Conservation (phyloP, 30 jellyfish, hydroid and myxozoan genomes). For the Chrysaora quinquecirrha region DNA sequence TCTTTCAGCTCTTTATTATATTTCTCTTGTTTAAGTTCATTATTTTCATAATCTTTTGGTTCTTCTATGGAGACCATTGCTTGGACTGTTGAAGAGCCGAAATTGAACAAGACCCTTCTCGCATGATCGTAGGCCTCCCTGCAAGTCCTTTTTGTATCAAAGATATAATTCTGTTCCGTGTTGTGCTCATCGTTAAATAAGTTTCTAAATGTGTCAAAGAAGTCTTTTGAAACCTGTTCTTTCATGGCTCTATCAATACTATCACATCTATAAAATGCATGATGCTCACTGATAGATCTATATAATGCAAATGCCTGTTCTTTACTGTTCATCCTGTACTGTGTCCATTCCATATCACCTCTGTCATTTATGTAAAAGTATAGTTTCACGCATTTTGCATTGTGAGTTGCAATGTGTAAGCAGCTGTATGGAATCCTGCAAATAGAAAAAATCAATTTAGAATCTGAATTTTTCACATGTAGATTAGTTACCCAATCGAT, state of each 20-base stretch:
- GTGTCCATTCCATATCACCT: conserved; percentile 72
- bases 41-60: background rate
- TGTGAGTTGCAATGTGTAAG: conserved; percentile 90
- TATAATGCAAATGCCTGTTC: conserved; percentile 96
- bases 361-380: conserved; percentile 68
- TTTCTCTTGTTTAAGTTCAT: background rate
- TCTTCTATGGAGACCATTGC: conserved; percentile 24
- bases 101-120: conserved; percentile 84
- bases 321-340: conserved; percentile 83
- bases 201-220: conserved; percentile 78
- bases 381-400: conserved; percentile 86
- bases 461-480: too few relatives aligned
- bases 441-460: too few relatives aligned
- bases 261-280: conserved; percentile 96
- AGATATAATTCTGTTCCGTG: conserved; percentile 88
- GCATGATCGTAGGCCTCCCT: conserved; percentile 98
- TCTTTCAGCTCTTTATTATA: conserved; percentile 46
- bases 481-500: background rate
- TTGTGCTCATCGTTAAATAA: conserved; percentile 77
- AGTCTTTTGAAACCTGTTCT: conserved; percentile 94
- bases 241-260: conserved; percentile 92
- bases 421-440: conserved; percentile 91
- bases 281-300: conserved; percentile 95
- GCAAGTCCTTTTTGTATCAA: conserved; percentile 98
- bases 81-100: conserved; percentile 83